These are phyloP conservation scores for Aethina tumida DNA, from an alignment of 1,140 invertebrate species.

Conservation along the genomic window DNA sequence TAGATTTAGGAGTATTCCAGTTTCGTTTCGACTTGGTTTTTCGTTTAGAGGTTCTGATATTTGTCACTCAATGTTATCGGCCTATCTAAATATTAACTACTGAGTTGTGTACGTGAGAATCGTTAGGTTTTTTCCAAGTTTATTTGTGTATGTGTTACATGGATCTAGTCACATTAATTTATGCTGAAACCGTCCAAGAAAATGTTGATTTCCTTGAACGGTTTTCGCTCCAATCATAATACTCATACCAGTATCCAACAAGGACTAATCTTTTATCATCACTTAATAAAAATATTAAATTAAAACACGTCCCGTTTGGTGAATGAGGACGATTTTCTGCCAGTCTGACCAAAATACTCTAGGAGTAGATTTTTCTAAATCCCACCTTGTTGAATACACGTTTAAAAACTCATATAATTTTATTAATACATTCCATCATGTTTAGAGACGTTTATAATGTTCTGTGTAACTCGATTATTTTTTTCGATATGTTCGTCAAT, in stretches of 20 bases:
- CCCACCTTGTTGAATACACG: not conserved
- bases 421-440: slow-evolving; percentile 1
- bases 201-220: too few relatives aligned
- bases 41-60: slow-evolving; percentile 2
- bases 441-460: slow-evolving; percentile 9
- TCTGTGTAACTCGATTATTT: too few relatives aligned
- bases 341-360: not conserved
- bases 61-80: slow-evolving; percentile 3
- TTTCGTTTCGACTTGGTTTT: slow-evolving; percentile 1
- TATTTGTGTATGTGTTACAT: too few relatives aligned
- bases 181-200: too few relatives aligned
- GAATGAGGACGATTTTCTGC: not conserved
- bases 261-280: too few relatives aligned
- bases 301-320: slow-evolving; percentile 1
- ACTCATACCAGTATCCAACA: too few relatives aligned
- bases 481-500: slow-evolving; percentile 11
- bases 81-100: not conserved
- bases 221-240: too few relatives aligned
- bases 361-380: not conserved
- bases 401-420: not conserved
- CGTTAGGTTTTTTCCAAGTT: not conserved
- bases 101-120: not conserved
- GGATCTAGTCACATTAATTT: too few relatives aligned
- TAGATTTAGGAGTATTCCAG: not conserved
- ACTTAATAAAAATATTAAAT: too few relatives aligned